Conservation (phyloP, 2,797 vertebrate species). For the Onychomys leucogaster region DNA sequence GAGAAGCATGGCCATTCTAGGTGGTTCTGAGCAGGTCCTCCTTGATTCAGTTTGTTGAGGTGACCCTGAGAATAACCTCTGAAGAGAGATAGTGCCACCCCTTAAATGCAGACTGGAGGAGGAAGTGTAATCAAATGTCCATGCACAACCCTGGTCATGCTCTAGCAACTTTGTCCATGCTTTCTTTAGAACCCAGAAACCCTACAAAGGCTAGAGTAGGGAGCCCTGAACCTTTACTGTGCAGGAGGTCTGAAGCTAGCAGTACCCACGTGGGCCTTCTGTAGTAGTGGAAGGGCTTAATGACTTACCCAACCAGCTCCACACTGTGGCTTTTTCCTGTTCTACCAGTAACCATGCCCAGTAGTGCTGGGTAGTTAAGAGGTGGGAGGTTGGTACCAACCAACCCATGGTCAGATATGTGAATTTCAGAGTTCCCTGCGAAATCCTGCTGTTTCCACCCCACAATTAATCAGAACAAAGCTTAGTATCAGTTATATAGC, state of each 20-base stretch:
- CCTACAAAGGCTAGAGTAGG: background rate
- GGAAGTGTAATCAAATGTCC: background rate
- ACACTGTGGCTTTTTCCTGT: background rate
- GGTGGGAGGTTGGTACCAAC: background rate
- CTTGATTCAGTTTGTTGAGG: background rate
- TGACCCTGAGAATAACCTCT: background rate
- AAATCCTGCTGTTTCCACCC: conserved; percentile 25
- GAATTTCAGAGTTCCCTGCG: background rate
- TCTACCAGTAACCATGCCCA: background rate
- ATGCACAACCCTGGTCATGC: background rate
- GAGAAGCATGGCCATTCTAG: background rate
- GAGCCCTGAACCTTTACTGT: background rate
- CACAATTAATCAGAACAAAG: conserved; percentile 46
- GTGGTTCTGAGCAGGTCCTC: background rate
- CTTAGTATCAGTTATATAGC: conserved; percentile 66
- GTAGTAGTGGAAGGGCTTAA: background rate
- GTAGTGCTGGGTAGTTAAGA: background rate
- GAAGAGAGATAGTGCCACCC: background rate
- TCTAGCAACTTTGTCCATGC: background rate
- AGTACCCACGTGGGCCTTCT: background rate
- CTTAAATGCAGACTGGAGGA: background rate
- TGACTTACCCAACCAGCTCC: background rate
- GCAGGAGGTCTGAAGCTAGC: background rate
- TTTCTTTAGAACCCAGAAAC: background rate
- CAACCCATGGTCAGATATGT: background rate